A percentile compares a stretch with the other conserved stretches of the same genome.
phyloP scores from a whole-genome alignment of 2,797 vertebrate species.

The Buceros bicornis region DNA sequence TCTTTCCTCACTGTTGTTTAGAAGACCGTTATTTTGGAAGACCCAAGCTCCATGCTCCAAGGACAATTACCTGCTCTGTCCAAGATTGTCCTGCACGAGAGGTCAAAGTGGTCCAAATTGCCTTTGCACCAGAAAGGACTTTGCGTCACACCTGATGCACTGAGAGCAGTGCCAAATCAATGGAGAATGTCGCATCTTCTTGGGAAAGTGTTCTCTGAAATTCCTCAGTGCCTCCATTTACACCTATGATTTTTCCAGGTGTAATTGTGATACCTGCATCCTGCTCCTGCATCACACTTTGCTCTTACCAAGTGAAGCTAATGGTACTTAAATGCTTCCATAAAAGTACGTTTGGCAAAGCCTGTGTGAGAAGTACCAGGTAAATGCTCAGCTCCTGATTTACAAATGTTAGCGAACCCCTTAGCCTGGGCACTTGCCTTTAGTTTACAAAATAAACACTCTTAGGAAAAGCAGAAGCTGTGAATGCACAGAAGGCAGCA shows the following conservation, averaged over 20 bases:
- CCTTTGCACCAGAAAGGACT: not conserved
- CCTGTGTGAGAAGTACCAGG: rapidly evolving
- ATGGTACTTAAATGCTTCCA: not conserved
- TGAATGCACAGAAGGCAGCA: not conserved
- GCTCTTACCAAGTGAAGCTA: not conserved
- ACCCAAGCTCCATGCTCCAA: not conserved
- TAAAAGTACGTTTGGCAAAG: not conserved
- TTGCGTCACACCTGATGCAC: not conserved
- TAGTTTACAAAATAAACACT: not conserved
- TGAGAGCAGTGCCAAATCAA: not conserved
- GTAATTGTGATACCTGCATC: not conserved
- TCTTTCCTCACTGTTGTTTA: not conserved
- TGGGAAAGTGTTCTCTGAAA: not conserved
- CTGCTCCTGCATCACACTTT: not conserved
- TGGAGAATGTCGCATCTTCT: rapidly evolving
- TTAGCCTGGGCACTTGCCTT: not conserved
- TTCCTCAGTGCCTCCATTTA: not conserved
- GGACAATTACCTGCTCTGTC: not conserved
- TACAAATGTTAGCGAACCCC: not conserved
- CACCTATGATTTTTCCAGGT: not conserved
- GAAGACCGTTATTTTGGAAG: not conserved
- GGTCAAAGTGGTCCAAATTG: not conserved
- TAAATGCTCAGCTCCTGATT: not conserved
- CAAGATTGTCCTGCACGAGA: not conserved
- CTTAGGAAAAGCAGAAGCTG: not conserved